A percentile compares a stretch with the other conserved stretches of the same genome.
Evolutionary conservation across 2,797 vertebrate species (phyloP).

Genomic region (Alcedo atthis): DNA sequence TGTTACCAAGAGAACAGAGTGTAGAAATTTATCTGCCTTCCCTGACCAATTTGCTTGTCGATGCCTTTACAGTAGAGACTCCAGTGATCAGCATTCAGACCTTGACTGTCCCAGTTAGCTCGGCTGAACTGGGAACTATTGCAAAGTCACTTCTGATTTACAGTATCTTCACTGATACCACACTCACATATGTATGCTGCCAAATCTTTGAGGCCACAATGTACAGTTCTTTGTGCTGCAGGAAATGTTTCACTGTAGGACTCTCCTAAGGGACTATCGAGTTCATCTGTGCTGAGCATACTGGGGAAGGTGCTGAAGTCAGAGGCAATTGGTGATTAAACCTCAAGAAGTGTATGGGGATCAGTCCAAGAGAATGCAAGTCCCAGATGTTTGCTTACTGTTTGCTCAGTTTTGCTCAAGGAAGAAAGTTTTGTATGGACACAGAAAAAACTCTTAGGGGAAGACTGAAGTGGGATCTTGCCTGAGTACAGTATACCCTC

Average conservation of each 20-base stretch:
- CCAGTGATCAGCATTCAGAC: background rate
- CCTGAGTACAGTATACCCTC: background rate
- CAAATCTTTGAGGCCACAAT: background rate
- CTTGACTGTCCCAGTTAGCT: background rate
- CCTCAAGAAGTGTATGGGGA: background rate
- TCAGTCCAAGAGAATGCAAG: background rate
- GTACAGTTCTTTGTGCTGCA: background rate
- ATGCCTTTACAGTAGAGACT: background rate
- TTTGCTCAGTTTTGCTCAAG: background rate
- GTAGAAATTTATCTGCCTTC: background rate
- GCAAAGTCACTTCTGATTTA: background rate
- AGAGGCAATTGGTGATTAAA: rapidly evolving
- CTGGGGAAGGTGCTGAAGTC: background rate
- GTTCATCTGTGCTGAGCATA: background rate
- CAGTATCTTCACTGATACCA: background rate
- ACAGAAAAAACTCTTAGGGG: background rate
- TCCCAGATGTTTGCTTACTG: background rate
- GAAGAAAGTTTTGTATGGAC: background rate
- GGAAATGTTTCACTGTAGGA: background rate
- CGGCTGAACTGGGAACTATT: background rate
- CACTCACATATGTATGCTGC: rapidly evolving
- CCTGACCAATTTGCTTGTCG: background rate
- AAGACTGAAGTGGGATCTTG: background rate
- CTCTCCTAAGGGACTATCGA: background rate
- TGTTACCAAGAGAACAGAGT: background rate